Conservation (phyloP, 2,888 invertebrate genomes). For the Lepeophtheirus nordmannii region DNA sequence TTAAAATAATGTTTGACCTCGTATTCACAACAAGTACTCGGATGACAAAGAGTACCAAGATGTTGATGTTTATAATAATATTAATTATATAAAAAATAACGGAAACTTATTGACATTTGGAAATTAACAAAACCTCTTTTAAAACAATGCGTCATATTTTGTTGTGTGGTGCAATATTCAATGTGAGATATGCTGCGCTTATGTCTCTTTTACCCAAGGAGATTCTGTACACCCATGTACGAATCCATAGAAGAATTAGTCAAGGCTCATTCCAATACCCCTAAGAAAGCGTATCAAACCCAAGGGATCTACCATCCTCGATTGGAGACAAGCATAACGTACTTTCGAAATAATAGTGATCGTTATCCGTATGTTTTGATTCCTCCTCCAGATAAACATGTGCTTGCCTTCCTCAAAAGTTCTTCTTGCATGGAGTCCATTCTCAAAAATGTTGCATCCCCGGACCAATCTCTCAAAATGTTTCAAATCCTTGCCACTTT, state of each 20-base stretch:
- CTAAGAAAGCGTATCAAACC: background rate
- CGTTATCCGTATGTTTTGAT: background rate
- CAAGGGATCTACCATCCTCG: background rate
- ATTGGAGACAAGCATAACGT: background rate
- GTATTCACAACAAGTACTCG: no score
- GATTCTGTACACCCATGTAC: background rate
- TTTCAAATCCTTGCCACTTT: background rate
- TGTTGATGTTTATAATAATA: no score
- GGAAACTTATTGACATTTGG: no score
- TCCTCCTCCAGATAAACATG: conserved; percentile 1
- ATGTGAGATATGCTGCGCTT: background rate
- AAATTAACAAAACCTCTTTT: no score
- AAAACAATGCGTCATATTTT: no score
- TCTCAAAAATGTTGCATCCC: background rate
- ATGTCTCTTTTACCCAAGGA: background rate
- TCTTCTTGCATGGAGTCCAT: background rate
- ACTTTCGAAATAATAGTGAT: background rate
- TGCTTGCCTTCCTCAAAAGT: background rate
- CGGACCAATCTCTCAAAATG: background rate
- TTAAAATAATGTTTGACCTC: no score
- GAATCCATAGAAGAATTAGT: background rate
- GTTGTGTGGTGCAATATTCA: no score
- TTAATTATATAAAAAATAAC: no score
- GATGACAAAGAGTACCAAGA: no score
- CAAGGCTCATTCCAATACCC: background rate